Conservation (phyloP, 2,113 vertebrate species). For the Stegastes partitus region DNA sequence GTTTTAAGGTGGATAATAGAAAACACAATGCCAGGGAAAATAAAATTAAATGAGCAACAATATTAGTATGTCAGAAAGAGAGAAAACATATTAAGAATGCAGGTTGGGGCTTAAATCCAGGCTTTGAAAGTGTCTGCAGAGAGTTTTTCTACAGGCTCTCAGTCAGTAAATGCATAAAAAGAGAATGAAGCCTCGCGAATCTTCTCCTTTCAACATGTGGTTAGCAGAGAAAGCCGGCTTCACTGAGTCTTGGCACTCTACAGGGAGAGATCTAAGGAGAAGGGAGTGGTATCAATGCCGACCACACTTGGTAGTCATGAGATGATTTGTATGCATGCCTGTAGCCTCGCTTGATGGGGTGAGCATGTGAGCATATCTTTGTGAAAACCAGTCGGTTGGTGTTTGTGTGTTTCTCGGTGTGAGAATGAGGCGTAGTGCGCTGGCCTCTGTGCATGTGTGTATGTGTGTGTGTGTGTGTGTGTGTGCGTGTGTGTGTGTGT, state of each 20-base stretch:
- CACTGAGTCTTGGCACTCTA: conserved; percentile 48
- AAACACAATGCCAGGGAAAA: conserved; percentile 32
- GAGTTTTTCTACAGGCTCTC: conserved; percentile 6
- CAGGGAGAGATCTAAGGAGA: conserved; percentile 64
- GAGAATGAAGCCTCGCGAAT: conserved; percentile 55
- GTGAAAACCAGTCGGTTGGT: conserved; percentile 59
- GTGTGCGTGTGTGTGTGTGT: conserved; percentile 12
- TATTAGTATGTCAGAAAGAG: conserved; percentile 28
- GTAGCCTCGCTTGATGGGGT: conserved; percentile 69
- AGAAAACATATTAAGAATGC: conserved; percentile 32
- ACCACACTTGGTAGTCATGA: conserved; percentile 79
- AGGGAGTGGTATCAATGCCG: conserved; percentile 56
- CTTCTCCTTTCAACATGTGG: conserved; percentile 61
- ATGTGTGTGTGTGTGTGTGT: background rate
- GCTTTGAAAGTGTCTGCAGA: conserved; percentile 50
- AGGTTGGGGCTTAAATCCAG: conserved; percentile 33
- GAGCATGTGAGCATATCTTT: conserved; percentile 73
- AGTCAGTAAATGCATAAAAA: conserved; percentile 48
- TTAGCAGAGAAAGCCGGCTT: conserved; percentile 57
- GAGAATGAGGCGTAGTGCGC: conserved; percentile 26
- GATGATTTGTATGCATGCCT: conserved; percentile 74
- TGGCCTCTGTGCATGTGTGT: conserved; percentile 1
- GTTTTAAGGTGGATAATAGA: conserved; percentile 26
- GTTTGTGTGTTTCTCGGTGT: conserved; percentile 51
- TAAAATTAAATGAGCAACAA: conserved; percentile 34